Percentiles rank a stretch among this genome's conserved stretches.
These are phyloP conservation scores for Porphyrio hochstetteri DNA, from an alignment of 2,113 vertebrate species.

Conservation along the genomic window DNA sequence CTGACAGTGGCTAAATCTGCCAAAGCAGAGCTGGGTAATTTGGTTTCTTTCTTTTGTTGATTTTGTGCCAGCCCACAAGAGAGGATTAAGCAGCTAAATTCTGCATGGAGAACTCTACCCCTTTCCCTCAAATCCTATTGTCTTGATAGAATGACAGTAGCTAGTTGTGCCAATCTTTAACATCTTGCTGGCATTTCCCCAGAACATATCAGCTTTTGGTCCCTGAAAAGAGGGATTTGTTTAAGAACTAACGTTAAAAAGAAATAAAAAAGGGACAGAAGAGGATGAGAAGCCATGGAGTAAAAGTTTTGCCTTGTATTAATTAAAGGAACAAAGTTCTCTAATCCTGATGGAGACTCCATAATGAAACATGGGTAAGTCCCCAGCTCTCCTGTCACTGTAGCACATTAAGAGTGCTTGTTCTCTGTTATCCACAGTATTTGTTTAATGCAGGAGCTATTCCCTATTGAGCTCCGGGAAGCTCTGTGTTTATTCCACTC, in stretches of 20 bases:
- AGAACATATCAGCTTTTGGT: slow-evolving; percentile 75
- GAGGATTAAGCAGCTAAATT: slow-evolving; percentile 90
- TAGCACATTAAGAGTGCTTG: background rate
- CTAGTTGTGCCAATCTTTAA: slow-evolving; percentile 74
- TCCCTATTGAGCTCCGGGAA: background rate
- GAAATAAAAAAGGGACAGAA: slow-evolving; percentile 55
- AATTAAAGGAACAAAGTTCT: slow-evolving; percentile 61
- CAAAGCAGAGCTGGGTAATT: slow-evolving; percentile 92
- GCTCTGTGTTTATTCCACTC: slow-evolving; percentile 6
- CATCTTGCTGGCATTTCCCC: slow-evolving; percentile 75
- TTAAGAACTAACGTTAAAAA: slow-evolving; percentile 70
- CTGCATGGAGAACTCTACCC: slow-evolving; percentile 83
- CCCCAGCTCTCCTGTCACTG: background rate
- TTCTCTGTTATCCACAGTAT: slow-evolving; percentile 19
- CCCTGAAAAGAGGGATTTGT: slow-evolving; percentile 80
- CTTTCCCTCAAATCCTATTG: slow-evolving; percentile 77
- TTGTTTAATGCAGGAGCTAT: slow-evolving; percentile 30
- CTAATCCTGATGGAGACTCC: background rate
- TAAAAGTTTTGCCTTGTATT: slow-evolving; percentile 65
- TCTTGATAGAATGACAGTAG: slow-evolving; percentile 78
- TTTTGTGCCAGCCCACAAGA: slow-evolving; percentile 89
- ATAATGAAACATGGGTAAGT: background rate
- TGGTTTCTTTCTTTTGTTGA: slow-evolving; percentile 92
- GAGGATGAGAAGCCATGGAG: slow-evolving; percentile 50
- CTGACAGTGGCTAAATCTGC: slow-evolving; percentile 88